Conservation (phyloP, 2,797 vertebrate species). For the Rhadinocentrus ornatus region DNA sequence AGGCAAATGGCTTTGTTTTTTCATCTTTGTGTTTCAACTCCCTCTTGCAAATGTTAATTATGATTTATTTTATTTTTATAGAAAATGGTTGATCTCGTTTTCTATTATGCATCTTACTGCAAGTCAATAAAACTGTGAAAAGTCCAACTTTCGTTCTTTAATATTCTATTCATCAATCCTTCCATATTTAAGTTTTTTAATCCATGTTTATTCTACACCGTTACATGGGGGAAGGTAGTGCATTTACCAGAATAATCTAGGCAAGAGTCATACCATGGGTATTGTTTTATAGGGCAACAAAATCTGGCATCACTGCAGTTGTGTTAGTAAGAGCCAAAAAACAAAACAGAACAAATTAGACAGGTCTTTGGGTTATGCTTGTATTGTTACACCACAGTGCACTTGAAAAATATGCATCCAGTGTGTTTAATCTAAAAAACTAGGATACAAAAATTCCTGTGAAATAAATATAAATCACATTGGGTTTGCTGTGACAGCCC, state of each 20-base stretch:
- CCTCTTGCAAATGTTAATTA: conserved; percentile 3
- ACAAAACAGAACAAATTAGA: conserved; percentile 15
- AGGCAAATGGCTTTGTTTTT: not conserved
- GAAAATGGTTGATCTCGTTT: conserved; percentile 76
- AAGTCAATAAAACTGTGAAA: conserved; percentile 68
- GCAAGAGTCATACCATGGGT: not conserved
- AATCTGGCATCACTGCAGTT: not conserved
- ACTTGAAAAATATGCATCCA: conserved; percentile 1
- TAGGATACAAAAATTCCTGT: not conserved
- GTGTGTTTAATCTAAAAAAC: not conserved
- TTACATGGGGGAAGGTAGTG: not conserved
- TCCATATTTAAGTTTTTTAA: too few species aligned
- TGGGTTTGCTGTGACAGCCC: conserved; percentile 21
- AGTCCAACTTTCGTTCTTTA: conserved; percentile 7
- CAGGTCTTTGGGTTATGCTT: conserved; percentile 23
- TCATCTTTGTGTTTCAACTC: not conserved
- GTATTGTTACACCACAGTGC: conserved; percentile 4
- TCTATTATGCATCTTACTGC: conserved; percentile 62
- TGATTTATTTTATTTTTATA: conserved; percentile 85
- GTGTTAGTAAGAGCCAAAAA: not conserved
- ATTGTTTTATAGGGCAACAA: not conserved
- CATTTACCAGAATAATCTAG: not conserved
- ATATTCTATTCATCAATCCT: not conserved
- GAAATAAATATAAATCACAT: conserved; percentile 18
- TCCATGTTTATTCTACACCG: too few species aligned